A percentile compares a stretch with the other conserved stretches of the same genome.
Conservation (phyloP, 1,140 invertebrate species). For the Microvelia longipes region DNA sequence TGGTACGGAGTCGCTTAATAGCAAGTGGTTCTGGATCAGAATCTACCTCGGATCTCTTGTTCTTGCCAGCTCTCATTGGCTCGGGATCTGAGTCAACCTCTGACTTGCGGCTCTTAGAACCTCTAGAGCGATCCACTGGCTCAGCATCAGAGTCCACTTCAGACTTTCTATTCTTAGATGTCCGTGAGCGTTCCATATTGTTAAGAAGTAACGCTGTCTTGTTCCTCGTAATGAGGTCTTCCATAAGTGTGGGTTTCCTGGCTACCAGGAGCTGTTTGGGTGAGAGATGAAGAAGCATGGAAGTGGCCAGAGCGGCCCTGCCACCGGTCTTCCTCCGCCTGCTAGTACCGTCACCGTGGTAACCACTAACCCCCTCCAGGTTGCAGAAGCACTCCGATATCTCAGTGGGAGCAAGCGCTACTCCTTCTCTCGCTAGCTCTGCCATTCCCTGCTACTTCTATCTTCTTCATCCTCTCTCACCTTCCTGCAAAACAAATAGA, state of each 20-base stretch:
- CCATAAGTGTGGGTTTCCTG: slow-evolving; percentile 11
- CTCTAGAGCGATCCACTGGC: not conserved
- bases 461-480: not conserved
- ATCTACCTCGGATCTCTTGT: not conserved
- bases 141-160: no score
- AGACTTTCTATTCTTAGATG: no score
- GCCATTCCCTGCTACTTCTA: not conserved
- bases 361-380: not conserved
- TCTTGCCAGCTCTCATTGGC: no score
- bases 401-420: not conserved
- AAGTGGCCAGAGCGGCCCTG: not conserved
- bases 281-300: not conserved
- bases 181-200: not conserved
- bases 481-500: not conserved
- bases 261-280: slow-evolving; percentile 9
- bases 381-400: not conserved
- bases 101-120: not conserved
- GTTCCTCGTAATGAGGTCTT: slow-evolving; percentile 8
- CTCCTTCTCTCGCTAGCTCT: slow-evolving; percentile 1
- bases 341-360: not conserved
- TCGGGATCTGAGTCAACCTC: not conserved
- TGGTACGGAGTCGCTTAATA: not conserved
- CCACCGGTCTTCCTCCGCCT: not conserved
- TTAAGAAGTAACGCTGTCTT: slow-evolving; percentile 4
- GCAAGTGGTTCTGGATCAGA: not conserved